These are phyloP conservation scores for Carassius gibelio DNA, from an alignment of 2,113 vertebrate genomes.

Conservation along the genomic window DNA sequence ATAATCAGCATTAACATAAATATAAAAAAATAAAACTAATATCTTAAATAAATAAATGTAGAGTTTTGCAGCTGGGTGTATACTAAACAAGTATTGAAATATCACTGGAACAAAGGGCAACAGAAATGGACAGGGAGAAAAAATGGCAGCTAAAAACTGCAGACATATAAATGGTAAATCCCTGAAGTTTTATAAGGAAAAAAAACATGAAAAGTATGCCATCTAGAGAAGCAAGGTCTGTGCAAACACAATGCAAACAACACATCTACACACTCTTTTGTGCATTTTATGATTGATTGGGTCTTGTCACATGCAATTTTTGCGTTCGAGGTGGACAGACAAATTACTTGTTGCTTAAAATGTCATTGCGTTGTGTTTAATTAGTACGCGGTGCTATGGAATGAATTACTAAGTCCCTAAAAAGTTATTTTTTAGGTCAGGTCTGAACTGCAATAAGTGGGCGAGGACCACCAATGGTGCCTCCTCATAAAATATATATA, in stretches of 20 bases:
- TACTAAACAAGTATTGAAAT: not conserved
- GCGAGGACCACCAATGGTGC: constrained; percentile 18
- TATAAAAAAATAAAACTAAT: not conserved
- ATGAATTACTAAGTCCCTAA: not conserved
- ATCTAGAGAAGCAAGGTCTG: not conserved
- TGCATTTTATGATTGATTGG: not conserved
- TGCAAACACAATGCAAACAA: not conserved
- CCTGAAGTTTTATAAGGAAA: not conserved
- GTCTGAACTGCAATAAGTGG: not conserved
- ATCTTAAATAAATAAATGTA: not conserved
- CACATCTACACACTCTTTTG: not conserved
- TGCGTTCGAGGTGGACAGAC: not conserved
- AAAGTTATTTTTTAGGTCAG: not conserved
- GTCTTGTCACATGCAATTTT: not conserved
- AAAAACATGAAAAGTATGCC: not conserved
- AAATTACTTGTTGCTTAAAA: not conserved
- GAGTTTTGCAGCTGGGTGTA: not conserved
- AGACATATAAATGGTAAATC: not conserved
- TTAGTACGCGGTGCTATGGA: not conserved
- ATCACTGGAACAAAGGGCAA: not conserved
- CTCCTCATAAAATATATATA: not conserved
- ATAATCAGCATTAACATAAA: not conserved
- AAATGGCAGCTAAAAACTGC: not conserved
- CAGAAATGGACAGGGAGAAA: not conserved
- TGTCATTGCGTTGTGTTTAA: not conserved